These are phyloP conservation scores for Agrypnus murinus DNA, from an alignment of 2,888 invertebrate genomes.

Conservation along the genomic window DNA sequence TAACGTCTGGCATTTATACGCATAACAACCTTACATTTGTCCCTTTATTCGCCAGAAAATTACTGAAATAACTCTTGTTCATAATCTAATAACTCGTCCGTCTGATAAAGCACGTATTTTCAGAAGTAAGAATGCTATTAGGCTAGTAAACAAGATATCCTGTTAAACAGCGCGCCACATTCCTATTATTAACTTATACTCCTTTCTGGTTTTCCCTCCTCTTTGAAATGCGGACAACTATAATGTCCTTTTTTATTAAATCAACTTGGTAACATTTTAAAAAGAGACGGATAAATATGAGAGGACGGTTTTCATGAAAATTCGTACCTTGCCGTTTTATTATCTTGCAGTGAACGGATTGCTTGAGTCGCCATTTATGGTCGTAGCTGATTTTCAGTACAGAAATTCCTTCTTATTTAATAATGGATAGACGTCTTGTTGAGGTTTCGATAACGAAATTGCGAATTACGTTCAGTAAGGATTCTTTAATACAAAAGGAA, in stretches of 20 bases:
- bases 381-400: slow-evolving; percentile 36
- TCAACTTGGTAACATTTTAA: slow-evolving; percentile 20
- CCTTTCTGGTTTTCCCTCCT: slow-evolving; percentile 14
- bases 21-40: slow-evolving; percentile 46
- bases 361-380: slow-evolving; percentile 35
- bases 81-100: slow-evolving; percentile 46
- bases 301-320: slow-evolving; percentile 1
- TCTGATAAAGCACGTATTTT: slow-evolving; percentile 38
- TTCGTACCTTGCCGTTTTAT: slow-evolving; percentile 19
- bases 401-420: slow-evolving; percentile 34
- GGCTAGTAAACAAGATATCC: slow-evolving; percentile 37
- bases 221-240: slow-evolving; percentile 28
- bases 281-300: slow-evolving; percentile 10
- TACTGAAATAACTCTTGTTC: slow-evolving; percentile 50
- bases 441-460: slow-evolving; percentile 41
- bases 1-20: slow-evolving; percentile 43
- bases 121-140: slow-evolving; percentile 39
- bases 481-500: slow-evolving; percentile 35
- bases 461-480: slow-evolving; percentile 28
- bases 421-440: slow-evolving; percentile 35
- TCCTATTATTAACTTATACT: slow-evolving; percentile 36
- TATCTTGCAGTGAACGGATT: slow-evolving; percentile 35
- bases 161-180: slow-evolving; percentile 37
- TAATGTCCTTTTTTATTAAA: slow-evolving; percentile 39
- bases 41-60: slow-evolving; percentile 46